Conservation (phyloP, 2,888 invertebrate species). For the Pandemis corylana region DNA sequence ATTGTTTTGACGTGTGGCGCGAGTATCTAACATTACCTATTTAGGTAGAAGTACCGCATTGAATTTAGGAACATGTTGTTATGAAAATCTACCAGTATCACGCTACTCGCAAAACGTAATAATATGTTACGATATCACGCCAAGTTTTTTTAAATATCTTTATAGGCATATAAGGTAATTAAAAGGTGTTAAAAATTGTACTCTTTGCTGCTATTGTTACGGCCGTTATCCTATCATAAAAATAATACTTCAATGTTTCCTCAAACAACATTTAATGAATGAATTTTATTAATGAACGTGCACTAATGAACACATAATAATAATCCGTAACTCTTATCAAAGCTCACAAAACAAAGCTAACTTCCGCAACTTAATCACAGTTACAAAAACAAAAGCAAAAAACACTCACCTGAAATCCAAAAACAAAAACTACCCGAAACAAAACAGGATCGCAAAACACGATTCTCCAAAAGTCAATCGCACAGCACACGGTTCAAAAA, state of each 20-base stretch:
- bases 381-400: background rate
- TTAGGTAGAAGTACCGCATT: too few relatives aligned
- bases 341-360: constrained; percentile 23
- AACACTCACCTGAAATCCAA: constrained; percentile 51
- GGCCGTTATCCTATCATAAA: background rate
- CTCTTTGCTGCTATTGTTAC: background rate
- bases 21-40: too few relatives aligned
- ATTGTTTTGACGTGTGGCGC: background rate
- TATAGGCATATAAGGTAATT: background rate
- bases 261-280: constrained; percentile 15
- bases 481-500: constrained; percentile 71
- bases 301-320: constrained; percentile 17
- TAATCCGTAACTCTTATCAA: constrained; percentile 25
- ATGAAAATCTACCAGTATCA: background rate
- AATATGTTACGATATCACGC: background rate
- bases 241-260: constrained; percentile 2
- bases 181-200: background rate
- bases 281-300: constrained; percentile 16
- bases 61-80: too few relatives aligned
- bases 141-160: background rate
- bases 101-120: background rate
- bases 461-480: constrained; percentile 57
- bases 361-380: constrained; percentile 7
- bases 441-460: constrained; percentile 57
- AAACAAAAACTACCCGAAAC: constrained; percentile 43